These are phyloP conservation scores for Rhineura floridana DNA, from an alignment of 2,113 vertebrate species.

Conservation along the genomic window DNA sequence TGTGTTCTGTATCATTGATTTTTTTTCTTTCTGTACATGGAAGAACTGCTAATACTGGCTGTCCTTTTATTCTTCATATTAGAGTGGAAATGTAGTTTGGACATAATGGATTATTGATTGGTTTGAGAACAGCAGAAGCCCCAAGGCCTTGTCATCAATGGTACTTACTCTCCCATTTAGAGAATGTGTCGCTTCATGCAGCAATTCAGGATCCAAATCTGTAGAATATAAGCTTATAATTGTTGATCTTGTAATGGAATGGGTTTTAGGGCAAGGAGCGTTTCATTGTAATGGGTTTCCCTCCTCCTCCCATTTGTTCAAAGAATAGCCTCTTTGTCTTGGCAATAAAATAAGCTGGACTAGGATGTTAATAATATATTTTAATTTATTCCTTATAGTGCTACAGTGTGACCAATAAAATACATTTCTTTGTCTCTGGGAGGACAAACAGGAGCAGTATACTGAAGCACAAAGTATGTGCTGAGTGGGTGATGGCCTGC, in stretches of 20 bases:
- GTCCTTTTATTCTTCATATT: conserved; percentile 78
- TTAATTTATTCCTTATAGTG: conserved; percentile 70
- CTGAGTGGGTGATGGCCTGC: conserved; percentile 68
- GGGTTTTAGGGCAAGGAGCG: conserved; percentile 74
- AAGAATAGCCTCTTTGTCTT: conserved; percentile 77
- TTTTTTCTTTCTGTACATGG: conserved; percentile 39
- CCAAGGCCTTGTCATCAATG: conserved; percentile 80
- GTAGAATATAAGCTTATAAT: conserved; percentile 73
- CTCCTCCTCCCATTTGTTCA: conserved; percentile 64
- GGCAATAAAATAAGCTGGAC: conserved; percentile 70
- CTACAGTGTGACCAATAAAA: conserved; percentile 71
- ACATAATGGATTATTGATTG: conserved; percentile 97
- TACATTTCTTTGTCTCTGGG: conserved; percentile 64
- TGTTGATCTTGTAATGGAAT: conserved; percentile 68
- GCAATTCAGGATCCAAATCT: conserved; percentile 73
- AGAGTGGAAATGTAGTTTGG: conserved; percentile 83
- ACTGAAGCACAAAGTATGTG: conserved; percentile 49
- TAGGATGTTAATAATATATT: conserved; percentile 78
- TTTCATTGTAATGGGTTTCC: conserved; percentile 70
- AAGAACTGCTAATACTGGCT: conserved; percentile 72
- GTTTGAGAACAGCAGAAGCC: conserved; percentile 83
- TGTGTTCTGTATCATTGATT: conserved; percentile 46
- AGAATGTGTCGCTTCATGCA: conserved; percentile 89
- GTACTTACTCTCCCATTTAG: conserved; percentile 78
- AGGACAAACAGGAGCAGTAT: conserved; percentile 67